A percentile compares a stretch with the other conserved stretches of the same genome.
These are phyloP conservation scores for Cantharis lateralis DNA, from an alignment of 2,888 invertebrate genomes.

Conservation along the genomic window DNA sequence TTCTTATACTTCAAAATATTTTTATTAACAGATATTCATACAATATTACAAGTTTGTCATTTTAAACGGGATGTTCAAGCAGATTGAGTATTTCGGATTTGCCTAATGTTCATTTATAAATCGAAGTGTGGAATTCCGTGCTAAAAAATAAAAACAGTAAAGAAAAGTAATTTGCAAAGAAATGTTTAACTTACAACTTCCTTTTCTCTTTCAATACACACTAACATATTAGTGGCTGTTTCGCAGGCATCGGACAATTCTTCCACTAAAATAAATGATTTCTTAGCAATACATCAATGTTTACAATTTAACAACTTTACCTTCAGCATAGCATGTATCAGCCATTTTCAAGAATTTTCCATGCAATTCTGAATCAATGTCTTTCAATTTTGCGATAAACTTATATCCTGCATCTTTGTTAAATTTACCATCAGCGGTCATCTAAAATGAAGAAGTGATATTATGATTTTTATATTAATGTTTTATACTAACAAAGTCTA, in stretches of 20 bases:
- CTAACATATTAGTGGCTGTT: background rate
- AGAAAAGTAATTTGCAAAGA: background rate
- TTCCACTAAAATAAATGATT: background rate
- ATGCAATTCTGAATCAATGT: background rate
- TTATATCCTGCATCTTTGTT: background rate
- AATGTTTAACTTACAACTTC: background rate
- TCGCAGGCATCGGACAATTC: background rate
- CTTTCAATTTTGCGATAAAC: background rate
- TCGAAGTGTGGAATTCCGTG: background rate
- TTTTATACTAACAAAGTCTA: constrained; percentile 1
- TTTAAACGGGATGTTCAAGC: background rate
- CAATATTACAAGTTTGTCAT: background rate
- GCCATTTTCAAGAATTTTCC: background rate
- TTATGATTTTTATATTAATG: background rate
- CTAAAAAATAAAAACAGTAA: background rate
- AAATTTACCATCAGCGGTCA: background rate
- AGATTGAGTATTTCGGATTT: background rate
- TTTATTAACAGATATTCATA: background rate
- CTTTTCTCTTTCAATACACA: background rate
- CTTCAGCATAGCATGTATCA: background rate
- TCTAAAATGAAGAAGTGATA: background rate
- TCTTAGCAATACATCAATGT: background rate
- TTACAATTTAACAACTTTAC: background rate
- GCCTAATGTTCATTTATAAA: background rate
- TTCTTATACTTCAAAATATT: background rate